A percentile compares a stretch with the other conserved stretches of the same genome.
Evolutionary conservation across 1,140 invertebrate species (phyloP).

Genomic region (Dendrolimus kikuchii): DNA sequence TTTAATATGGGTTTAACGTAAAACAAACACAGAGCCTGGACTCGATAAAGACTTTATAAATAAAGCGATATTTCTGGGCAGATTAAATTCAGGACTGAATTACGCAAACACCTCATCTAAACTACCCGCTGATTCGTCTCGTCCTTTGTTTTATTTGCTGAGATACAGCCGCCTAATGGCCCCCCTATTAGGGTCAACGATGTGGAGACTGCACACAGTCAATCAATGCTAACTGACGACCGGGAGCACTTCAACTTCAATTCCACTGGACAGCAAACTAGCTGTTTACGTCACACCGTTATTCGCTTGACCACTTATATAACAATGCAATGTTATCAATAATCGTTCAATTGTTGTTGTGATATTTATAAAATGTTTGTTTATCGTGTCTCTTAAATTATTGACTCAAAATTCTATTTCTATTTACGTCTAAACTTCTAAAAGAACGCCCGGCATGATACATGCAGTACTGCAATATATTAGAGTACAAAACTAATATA

Average conservation of each 20-base stretch:
- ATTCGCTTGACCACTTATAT: too few relatives aligned
- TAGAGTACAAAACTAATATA: too few relatives aligned
- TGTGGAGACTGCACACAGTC: slow-evolving; percentile 13
- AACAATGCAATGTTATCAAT: neutral
- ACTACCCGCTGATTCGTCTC: slow-evolving; percentile 6
- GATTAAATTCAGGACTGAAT: neutral
- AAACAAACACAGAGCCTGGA: too few relatives aligned
- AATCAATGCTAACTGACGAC: slow-evolving; percentile 20
- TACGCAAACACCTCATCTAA: slow-evolving; percentile 4
- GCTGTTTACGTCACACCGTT: neutral
- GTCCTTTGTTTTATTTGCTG: slow-evolving; percentile 16
- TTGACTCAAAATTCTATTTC: too few relatives aligned
- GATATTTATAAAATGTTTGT: slow-evolving; percentile 1
- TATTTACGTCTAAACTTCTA: too few relatives aligned
- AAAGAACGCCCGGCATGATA: too few relatives aligned
- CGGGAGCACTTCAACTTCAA: slow-evolving; percentile 7
- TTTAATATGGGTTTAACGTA: too few relatives aligned
- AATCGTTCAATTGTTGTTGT: neutral
- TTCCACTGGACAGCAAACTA: slow-evolving; percentile 8
- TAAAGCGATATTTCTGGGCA: too few relatives aligned
- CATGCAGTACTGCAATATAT: too few relatives aligned
- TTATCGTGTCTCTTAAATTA: neutral
- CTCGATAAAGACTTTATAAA: too few relatives aligned
- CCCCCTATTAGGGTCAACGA: slow-evolving; percentile 26
- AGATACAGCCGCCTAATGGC: slow-evolving; percentile 16